phyloP scores from a whole-genome alignment of 1,140 invertebrate species.

The Drosophila orena region DNA sequence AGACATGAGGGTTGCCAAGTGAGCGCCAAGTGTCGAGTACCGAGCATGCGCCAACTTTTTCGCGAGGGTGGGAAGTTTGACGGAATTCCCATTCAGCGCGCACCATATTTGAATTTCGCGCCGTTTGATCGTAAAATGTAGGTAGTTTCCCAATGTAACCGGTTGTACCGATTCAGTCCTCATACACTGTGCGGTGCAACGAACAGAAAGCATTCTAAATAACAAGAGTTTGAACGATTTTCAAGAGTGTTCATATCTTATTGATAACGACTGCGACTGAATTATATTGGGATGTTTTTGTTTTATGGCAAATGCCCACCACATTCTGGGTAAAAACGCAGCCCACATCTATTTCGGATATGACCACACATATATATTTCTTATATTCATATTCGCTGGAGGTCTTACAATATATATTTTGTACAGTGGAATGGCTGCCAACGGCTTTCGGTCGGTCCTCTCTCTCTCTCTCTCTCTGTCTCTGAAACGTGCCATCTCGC shows the following conservation, averaged over 20 bases:
- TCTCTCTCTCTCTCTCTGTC: conserved; percentile 18
- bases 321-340: not conserved
- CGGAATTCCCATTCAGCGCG: not conserved
- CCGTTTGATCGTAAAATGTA: not conserved
- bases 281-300: too few species aligned
- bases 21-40: conserved; percentile 16
- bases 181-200: too few species aligned
- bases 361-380: conserved; percentile 23
- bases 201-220: too few species aligned
- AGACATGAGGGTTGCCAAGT: conserved; percentile 30
- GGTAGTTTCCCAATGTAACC: not conserved
- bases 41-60: conserved; percentile 26
- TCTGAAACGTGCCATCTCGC: conserved; percentile 1
- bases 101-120: conserved; percentile 9
- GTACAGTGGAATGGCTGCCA: conserved; percentile 51
- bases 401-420: conserved; percentile 51
- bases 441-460: conserved; percentile 21
- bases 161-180: not conserved
- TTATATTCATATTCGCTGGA: conserved; percentile 42
- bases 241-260: too few species aligned
- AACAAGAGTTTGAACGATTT: too few species aligned
- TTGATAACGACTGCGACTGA: too few species aligned
- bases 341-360: not conserved
- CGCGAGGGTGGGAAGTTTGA: not conserved
- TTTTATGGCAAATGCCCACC: not conserved